A percentile compares a stretch with the other conserved stretches of the same genome.
Evolutionary conservation across 1,140 invertebrate genomes (phyloP).

Genomic region (Ephestia elutella): DNA sequence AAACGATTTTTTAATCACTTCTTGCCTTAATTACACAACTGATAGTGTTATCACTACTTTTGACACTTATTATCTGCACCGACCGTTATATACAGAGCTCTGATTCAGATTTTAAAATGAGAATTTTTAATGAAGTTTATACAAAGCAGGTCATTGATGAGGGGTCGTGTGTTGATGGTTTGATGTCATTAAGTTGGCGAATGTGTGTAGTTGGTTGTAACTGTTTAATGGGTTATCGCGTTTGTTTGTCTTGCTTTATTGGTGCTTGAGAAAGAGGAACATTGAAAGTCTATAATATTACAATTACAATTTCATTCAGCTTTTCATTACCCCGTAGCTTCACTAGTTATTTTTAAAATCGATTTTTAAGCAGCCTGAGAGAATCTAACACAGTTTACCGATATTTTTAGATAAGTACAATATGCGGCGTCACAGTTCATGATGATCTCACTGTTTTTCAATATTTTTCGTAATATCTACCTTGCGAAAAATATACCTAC

Average conservation of each 20-base stretch:
- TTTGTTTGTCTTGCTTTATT: constrained; percentile 9
- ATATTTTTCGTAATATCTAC: too few species aligned
- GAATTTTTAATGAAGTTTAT: not conserved
- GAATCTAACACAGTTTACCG: too few species aligned
- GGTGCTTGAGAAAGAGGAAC: not conserved
- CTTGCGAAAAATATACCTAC: too few species aligned
- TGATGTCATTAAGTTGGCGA: not conserved
- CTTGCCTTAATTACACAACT: not conserved
- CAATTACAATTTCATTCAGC: too few species aligned
- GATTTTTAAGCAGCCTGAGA: too few species aligned
- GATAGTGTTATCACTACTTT: not conserved
- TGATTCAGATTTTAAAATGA: not conserved
- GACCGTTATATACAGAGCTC: not conserved
- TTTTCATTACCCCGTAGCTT: too few species aligned
- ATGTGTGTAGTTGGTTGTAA: constrained; percentile 6
- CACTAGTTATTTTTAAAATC: too few species aligned
- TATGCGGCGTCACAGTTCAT: too few species aligned
- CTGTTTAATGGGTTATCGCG: constrained; percentile 8
- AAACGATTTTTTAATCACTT: not conserved
- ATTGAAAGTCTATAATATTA: not conserved
- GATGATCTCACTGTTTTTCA: too few species aligned
- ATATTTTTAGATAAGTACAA: too few species aligned
- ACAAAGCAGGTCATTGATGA: not conserved
- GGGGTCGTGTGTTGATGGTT: not conserved
- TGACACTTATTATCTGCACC: not conserved